These are phyloP conservation scores for Enteromius anoplus DNA, from an alignment of 2,797 vertebrate genomes.

Conservation along the genomic window DNA sequence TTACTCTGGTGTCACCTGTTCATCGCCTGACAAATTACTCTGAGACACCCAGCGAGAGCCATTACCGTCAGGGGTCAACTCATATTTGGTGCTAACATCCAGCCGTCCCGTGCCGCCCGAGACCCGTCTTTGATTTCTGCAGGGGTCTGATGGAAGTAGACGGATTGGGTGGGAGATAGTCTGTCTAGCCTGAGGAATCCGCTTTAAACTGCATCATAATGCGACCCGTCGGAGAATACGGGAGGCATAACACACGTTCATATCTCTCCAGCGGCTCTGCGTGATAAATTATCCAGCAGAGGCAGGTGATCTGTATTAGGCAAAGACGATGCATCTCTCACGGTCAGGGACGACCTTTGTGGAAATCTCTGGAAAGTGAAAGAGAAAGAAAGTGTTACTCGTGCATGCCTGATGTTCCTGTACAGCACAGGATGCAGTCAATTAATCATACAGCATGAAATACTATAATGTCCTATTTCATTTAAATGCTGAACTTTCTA, in stretches of 20 bases:
- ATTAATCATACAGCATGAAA: neutral
- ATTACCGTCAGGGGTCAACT: conserved; percentile 54
- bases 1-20: conserved; percentile 56
- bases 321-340: conserved; percentile 74
- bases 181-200: conserved; percentile 46
- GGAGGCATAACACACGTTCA: conserved; percentile 43
- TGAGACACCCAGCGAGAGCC: conserved; percentile 55
- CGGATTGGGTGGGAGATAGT: conserved; percentile 47
- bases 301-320: conserved; percentile 75
- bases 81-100: conserved; percentile 44
- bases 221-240: conserved; percentile 33
- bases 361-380: conserved; percentile 75
- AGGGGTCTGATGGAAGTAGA: conserved; percentile 57
- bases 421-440: neutral
- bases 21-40: conserved; percentile 60
- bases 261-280: conserved; percentile 45
- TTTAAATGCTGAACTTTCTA: neutral
- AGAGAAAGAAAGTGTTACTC: conserved; percentile 68
- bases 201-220: conserved; percentile 56
- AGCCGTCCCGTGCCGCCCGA: conserved; percentile 27
- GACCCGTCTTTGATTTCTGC: conserved; percentile 55
- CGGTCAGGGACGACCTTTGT: conserved; percentile 79
- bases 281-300: conserved; percentile 66
- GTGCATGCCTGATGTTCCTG: neutral
- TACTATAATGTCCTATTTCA: neutral